Evolutionary conservation across 2,113 vertebrate species (phyloP).

Genomic region (Eclectus roratus): DNA sequence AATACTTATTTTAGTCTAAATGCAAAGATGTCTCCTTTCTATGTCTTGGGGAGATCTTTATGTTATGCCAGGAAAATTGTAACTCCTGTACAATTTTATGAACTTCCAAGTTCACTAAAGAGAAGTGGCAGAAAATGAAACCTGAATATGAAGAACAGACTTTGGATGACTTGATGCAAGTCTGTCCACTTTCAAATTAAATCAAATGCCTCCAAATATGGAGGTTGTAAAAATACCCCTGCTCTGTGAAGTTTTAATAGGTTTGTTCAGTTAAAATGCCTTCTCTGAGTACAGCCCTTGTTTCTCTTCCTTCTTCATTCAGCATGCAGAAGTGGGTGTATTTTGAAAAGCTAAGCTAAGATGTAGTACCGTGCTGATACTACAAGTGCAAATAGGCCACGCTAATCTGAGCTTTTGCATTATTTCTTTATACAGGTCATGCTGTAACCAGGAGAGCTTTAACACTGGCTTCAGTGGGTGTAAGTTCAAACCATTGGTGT

Average conservation of each 20-base stretch:
- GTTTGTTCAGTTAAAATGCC: constrained; percentile 51
- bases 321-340: not conserved
- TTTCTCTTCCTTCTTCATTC: not conserved
- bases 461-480: not conserved
- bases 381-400: not conserved
- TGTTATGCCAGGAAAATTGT: constrained; percentile 32
- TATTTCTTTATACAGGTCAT: not conserved
- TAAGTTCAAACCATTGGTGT: not conserved
- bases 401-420: not conserved
- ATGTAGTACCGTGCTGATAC: not conserved
- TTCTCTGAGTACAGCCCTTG: not conserved
- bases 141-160: constrained; percentile 30
- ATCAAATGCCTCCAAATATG: constrained; percentile 41
- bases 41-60: not conserved
- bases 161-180: constrained; percentile 3
- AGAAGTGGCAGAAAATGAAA: constrained; percentile 34
- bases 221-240: constrained; percentile 10
- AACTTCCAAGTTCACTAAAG: constrained; percentile 46
- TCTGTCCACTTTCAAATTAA: constrained; percentile 57
- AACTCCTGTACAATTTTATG: constrained; percentile 54
- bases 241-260: constrained; percentile 42
- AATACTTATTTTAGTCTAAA: constrained; percentile 13
- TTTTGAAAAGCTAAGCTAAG: not conserved
- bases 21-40: not conserved
- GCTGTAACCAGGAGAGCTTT: not conserved